phyloP scores from a whole-genome alignment of 2,797 vertebrate genomes.

The Peromyscus melanophrys region DNA sequence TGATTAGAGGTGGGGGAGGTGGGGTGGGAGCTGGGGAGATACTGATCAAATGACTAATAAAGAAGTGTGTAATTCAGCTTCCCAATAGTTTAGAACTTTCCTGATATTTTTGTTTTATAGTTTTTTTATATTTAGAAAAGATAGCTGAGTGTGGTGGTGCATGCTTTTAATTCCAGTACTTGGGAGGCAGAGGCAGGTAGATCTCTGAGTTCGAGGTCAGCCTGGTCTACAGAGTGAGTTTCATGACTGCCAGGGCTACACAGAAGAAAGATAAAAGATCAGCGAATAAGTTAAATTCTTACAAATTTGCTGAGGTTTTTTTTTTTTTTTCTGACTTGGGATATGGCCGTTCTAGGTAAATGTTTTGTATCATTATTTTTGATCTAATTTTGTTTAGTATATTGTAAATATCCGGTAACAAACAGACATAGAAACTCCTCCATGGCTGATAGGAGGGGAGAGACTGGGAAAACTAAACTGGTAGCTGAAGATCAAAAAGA shows the following conservation, averaged over 20 bases:
- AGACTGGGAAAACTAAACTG: conserved; percentile 21
- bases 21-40: neutral
- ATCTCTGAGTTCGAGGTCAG: neutral
- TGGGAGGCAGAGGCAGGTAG: neutral
- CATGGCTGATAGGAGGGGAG: neutral
- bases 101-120: neutral
- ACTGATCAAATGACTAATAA: neutral
- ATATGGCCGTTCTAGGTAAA: neutral
- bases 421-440: neutral
- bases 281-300: neutral
- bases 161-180: neutral
- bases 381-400: neutral
- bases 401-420: neutral
- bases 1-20: neutral
- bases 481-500: conserved; percentile 7
- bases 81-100: neutral
- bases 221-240: neutral
- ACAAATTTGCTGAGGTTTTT: neutral
- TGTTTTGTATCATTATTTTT: neutral
- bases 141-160: neutral
- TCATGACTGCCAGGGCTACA: neutral
- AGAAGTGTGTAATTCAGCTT: neutral
- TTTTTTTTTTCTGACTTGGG: conserved; percentile 11
- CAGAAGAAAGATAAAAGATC: neutral
- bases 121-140: neutral